phyloP scores from a whole-genome alignment of 2,113 vertebrate species.

The Vulpes ferrilata region DNA sequence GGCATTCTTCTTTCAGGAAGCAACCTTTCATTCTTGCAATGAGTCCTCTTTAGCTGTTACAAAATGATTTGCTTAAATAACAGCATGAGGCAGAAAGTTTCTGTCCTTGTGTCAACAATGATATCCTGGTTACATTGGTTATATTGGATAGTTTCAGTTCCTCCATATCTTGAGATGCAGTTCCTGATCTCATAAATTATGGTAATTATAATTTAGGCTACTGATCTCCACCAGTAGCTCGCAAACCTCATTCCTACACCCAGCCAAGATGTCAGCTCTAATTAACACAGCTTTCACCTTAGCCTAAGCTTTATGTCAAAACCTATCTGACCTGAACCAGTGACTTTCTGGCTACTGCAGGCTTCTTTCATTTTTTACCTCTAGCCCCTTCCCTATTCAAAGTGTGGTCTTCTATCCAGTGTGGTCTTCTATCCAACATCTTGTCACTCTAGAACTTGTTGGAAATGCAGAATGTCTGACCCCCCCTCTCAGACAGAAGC shows the following conservation, averaged over 20 bases:
- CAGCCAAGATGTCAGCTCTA: neutral
- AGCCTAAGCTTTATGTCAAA: neutral
- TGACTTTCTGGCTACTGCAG: neutral
- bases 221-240: neutral
- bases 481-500: neutral
- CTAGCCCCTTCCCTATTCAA: neutral
- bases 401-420: neutral
- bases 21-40: neutral
- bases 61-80: neutral
- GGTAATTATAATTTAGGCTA: neutral
- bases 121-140: neutral
- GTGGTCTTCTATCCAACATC: neutral
- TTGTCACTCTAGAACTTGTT: neutral
- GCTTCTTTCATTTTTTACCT: neutral
- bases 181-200: neutral
- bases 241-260: neutral
- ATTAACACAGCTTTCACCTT: neutral
- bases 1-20: neutral
- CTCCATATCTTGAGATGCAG: neutral
- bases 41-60: neutral
- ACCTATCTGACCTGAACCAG: neutral
- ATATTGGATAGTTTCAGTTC: neutral
- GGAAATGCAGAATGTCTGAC: neutral
- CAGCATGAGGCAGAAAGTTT: neutral
- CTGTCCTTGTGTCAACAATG: neutral